A percentile compares a stretch with the other conserved stretches of the same genome.
phyloP scores from a whole-genome alignment of 2,797 vertebrate genomes.

The Sus cebifrons region DNA sequence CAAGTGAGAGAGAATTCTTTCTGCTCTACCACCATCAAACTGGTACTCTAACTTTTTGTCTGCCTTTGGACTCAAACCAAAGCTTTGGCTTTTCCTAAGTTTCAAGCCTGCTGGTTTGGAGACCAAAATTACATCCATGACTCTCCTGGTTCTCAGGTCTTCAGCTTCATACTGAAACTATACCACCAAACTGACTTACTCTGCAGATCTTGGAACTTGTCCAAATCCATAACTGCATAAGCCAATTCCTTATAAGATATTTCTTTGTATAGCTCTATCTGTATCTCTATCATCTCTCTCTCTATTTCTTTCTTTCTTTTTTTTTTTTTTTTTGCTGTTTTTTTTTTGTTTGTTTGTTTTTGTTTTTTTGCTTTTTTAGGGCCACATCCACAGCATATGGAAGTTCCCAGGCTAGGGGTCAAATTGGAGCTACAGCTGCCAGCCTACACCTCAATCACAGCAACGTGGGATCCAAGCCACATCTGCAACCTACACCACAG shows the following conservation, averaged over 20 bases:
- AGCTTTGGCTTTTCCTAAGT: not conserved
- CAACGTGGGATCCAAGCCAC: too few relatives aligned
- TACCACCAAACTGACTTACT: not conserved
- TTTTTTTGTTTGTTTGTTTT: too few relatives aligned
- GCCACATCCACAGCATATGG: too few relatives aligned
- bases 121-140: rapidly evolving
- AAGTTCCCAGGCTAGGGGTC: too few relatives aligned
- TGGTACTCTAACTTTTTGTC: not conserved
- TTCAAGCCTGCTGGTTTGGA: not conserved
- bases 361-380: too few relatives aligned
- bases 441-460: too few relatives aligned
- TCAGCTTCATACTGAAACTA: not conserved
- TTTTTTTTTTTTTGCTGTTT: too few relatives aligned
- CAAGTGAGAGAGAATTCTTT: not conserved
- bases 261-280: not conserved
- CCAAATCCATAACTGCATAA: not conserved
- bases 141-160: not conserved
- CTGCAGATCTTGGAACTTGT: not conserved
- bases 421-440: too few relatives aligned
- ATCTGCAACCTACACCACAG: too few relatives aligned
- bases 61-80: not conserved
- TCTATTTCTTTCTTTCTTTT: not conserved
- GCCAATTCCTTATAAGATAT: not conserved
- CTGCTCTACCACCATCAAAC: not conserved
- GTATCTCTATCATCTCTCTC: not conserved